Conservation (phyloP, 2,797 vertebrate species). For the Anguilla pacifica region DNA sequence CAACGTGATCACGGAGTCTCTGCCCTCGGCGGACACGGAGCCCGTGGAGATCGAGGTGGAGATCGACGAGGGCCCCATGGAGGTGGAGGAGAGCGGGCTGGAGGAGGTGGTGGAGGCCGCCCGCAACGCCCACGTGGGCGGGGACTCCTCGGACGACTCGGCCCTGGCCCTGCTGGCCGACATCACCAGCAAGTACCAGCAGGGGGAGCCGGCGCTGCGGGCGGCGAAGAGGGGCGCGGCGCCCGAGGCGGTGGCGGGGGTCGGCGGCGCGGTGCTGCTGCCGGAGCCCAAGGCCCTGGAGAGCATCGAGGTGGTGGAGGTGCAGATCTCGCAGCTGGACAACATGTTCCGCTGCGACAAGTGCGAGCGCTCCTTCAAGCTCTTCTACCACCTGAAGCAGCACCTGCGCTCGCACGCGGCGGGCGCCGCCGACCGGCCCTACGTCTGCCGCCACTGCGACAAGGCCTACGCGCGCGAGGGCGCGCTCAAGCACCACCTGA, state of each 20-base stretch:
- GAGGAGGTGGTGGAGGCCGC: slow-evolving; percentile 84
- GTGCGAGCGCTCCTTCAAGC: slow-evolving; percentile 94
- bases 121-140: slow-evolving; percentile 75
- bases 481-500: slow-evolving; percentile 92
- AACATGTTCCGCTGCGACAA: slow-evolving; percentile 95
- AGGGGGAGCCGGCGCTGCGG: slow-evolving; percentile 81
- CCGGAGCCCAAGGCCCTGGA: slow-evolving; percentile 88
- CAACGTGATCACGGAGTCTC: slow-evolving; percentile 90
- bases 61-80: slow-evolving; percentile 80
- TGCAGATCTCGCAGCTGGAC: slow-evolving; percentile 94
- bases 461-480: slow-evolving; percentile 94
- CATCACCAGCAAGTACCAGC: slow-evolving; percentile 98
- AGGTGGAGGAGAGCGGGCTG: slow-evolving; percentile 81
- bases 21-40: slow-evolving; percentile 85
- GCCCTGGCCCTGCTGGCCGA: slow-evolving; percentile 94
- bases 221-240: slow-evolving; percentile 55
- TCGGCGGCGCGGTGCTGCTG: slow-evolving; percentile 65
- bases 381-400: slow-evolving; percentile 98
- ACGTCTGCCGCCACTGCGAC: slow-evolving; percentile 89
- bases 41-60: slow-evolving; percentile 91
- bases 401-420: slow-evolving; percentile 91
- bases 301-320: slow-evolving; percentile 93
- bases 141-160: slow-evolving; percentile 85
- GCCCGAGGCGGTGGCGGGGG: slow-evolving; percentile 38
- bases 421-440: slow-evolving; percentile 74